These are phyloP conservation scores for Ceraclea dissimilis DNA, from an alignment of 2,888 invertebrate genomes.

Conservation along the genomic window DNA sequence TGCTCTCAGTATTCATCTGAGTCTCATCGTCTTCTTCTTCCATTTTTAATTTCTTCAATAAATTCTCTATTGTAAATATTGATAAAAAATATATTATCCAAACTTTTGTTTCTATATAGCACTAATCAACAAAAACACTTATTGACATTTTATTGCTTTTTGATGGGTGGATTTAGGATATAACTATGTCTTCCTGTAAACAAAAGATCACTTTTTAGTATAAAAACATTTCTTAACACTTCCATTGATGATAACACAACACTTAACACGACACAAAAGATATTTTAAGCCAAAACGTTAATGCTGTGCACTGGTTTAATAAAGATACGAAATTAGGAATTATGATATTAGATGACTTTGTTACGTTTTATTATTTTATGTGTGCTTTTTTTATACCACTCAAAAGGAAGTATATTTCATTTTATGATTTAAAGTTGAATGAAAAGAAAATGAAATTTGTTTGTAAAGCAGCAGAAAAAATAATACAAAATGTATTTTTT, in stretches of 20 bases:
- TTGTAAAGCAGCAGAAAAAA: background rate
- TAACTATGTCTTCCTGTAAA: conserved; percentile 21
- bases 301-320: conserved; percentile 21
- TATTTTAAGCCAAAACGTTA: conserved; percentile 25
- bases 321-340: no score
- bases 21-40: conserved; percentile 28
- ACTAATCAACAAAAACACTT: background rate
- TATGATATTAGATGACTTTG: no score
- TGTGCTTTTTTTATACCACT: no score
- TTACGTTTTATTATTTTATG: no score
- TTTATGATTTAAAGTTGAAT: conserved; percentile 17
- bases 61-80: conserved; percentile 1
- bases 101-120: background rate
- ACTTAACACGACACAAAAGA: conserved; percentile 20
- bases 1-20: conserved; percentile 18
- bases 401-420: conserved; percentile 23
- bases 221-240: background rate
- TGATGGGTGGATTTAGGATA: conserved; percentile 6
- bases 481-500: conserved; percentile 12
- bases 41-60: conserved; percentile 22
- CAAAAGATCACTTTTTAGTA: conserved; percentile 12
- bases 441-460: background rate
- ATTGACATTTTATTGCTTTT: conserved; percentile 12
- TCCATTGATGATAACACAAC: conserved; percentile 18
- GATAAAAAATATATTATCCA: conserved; percentile 3